Evolutionary conservation across 1,140 invertebrate genomes (phyloP), one percentile per base, ranked within the genome.

Genomic region (Pogonomyrmex californicus): DNA sequence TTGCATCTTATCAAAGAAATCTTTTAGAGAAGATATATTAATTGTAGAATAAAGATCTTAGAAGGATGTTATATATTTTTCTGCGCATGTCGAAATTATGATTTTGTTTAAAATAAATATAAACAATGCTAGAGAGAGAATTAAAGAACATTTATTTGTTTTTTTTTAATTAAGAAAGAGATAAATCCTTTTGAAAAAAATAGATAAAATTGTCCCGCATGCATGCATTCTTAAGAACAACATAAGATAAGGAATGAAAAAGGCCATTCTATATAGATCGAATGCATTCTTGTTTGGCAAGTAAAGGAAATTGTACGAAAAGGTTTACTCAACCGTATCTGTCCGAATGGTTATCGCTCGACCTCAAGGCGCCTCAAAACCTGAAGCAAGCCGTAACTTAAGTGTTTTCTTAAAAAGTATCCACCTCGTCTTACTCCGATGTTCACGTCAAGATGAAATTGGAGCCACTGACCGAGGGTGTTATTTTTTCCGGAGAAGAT

Each of bases 381-480:
- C 71, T 86, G 62, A 56, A 62, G 73, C 70, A 58, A 58, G 33
- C 85, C 51, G 51, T 30, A 49, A 62, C 51, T 78, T 47, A 70
- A 89, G 88, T 88, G 88, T 85, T 88, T 79, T 88, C 88, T 89
- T 88, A 75, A 89, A 88, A 88, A 73, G 81, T 78, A 86, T 70
- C 88, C 85, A 88, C 73, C 86, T 88, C 71, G 73, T 87, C 86
- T 77, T 51, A 51, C 47, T 68, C 81, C 41, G 54, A 60, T 62
- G 78, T 70, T 88, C 66, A 70, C 36, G 62, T 71, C 62, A 58
- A 79, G 81, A 89, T 89, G 87, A 89, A 89, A 89, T 89, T 87
- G 88, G 81, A 51, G 81, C 87, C 87, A 89, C 88, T 62, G 76
- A 88, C 56, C 58, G 81, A 78, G 87, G 71, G 66, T 88, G 87